Conservation (phyloP, 2,113 vertebrate genomes). For the Damaliscus lunatus region DNA sequence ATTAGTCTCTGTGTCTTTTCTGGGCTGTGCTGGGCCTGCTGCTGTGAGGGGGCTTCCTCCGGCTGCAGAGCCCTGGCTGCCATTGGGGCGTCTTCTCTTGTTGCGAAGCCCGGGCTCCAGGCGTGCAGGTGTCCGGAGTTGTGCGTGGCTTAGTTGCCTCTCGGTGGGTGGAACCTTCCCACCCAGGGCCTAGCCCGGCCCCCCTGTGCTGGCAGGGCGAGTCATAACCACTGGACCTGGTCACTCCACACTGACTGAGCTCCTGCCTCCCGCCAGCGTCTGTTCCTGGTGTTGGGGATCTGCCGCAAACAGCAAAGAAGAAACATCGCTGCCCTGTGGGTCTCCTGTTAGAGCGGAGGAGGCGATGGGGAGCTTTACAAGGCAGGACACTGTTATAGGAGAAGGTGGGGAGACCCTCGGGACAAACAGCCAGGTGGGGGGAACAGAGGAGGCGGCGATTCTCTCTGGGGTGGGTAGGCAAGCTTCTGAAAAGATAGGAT, state of each 20-base stretch:
- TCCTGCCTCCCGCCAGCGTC: neutral
- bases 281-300: neutral
- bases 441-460: neutral
- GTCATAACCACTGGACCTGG: neutral
- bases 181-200: neutral
- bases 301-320: neutral
- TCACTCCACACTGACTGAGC: neutral
- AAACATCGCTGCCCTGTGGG: neutral
- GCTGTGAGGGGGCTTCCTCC: neutral
- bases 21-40: neutral
- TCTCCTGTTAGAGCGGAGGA: neutral
- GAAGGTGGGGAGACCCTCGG: neutral
- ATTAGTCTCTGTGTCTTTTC: neutral
- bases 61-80: accelerated
- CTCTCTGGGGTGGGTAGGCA: neutral
- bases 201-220: neutral
- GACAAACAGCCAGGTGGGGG: neutral
- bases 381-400: accelerated
- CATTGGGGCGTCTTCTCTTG: accelerated
- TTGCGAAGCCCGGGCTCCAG: neutral
- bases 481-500: neutral
- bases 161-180: accelerated
- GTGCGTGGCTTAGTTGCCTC: accelerated
- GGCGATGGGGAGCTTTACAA: neutral
- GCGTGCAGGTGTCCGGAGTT: accelerated